Evolutionary conservation across 2,888 invertebrate genomes (phyloP), one percentile per base, ranked within the genome.

Genomic region (Thyatira batis): DNA sequence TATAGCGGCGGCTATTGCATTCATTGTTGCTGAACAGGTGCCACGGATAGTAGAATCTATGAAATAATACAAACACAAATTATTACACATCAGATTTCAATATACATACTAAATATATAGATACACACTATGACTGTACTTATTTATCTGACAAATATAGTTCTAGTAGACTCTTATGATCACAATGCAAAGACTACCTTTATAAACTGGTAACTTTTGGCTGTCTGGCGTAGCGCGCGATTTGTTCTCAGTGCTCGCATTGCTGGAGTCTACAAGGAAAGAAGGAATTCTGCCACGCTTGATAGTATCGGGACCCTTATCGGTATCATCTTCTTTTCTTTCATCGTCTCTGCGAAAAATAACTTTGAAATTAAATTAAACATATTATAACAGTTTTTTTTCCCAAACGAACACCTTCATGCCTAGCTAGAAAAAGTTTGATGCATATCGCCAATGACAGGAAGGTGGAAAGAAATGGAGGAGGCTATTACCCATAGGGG

Each of bases 141-240:
- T n/a, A n/a, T n/a, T n/a, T n/a, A n/a, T n/a, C n/a, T n/a, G n/a
- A n/a, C n/a, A n/a, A n/a, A n/a, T n/a, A n/a, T n/a, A n/a, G n/a
- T n/a, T n/a, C n/a, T n/a, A n/a, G n/a, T n/a, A n/a, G n/a, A n/a
- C n/a, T n/a, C 20, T 3, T 43, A 8, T 44, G 3, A 8, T 44
- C 9, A 25, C 9, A 13, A 43, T 17, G 50, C 21, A n/a, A 25
- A 17, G 13, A 1, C 27, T 61, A 82, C 84, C 80, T 80, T 71
- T 82, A 51, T 72, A 72, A 4, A 69, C 71, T 9, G 78, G 58
- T 3, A 76, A 51, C 54, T 80, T 81, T 51, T 82, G 82, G 54
- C 82, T 84, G 51, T 88, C 88, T 1, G 86, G 86, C 21, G 88
- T 87, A 20, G 81, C 80, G 6, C 82, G 78, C 23, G 85, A 79